These are phyloP conservation scores for Chelidonichthys spinosus DNA, from an alignment of 2,797 vertebrate genomes.

Conservation along the genomic window DNA sequence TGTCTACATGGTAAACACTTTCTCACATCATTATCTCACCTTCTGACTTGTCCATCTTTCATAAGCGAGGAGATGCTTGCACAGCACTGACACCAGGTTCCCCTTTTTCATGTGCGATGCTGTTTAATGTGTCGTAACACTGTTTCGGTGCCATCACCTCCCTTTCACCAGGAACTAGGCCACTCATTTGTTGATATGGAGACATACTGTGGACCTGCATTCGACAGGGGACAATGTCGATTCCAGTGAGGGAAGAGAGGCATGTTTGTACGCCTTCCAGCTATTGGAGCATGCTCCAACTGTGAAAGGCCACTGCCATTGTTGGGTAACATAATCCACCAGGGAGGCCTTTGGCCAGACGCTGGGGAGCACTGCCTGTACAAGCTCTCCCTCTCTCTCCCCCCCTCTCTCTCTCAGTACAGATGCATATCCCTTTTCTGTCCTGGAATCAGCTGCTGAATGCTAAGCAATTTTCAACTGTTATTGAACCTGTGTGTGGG, in stretches of 20 bases:
- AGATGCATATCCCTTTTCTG: conserved; percentile 60
- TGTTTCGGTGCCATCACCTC: conserved; percentile 28
- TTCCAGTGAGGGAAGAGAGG: conserved; percentile 52
- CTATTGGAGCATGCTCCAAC: conserved; percentile 71
- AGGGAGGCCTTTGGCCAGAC: conserved; percentile 74
- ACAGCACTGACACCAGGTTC: conserved; percentile 3
- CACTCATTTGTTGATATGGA: conserved; percentile 62
- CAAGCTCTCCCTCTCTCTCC: conserved; percentile 16
- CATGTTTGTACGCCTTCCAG: conserved; percentile 75
- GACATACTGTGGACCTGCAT: conserved; percentile 53
- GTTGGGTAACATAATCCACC: conserved; percentile 80
- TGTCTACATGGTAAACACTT: conserved; percentile 23
- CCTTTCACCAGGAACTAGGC: conserved; percentile 50
- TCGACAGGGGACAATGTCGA: conserved; percentile 59
- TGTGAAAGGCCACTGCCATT: conserved; percentile 76
- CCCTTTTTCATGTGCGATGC: conserved; percentile 20
- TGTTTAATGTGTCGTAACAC: conserved; percentile 35
- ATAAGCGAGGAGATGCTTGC: too few species aligned
- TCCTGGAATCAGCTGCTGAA: conserved; percentile 64
- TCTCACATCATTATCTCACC: conserved; percentile 24
- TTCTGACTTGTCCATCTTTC: not conserved
- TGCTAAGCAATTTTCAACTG: conserved; percentile 64
- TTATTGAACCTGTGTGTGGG: conserved; percentile 37
- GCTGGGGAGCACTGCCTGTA: conserved; percentile 55
- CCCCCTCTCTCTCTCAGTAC: conserved; percentile 20